phyloP scores from a whole-genome alignment of 2,797 vertebrate genomes.

The Delichon dasypus region DNA sequence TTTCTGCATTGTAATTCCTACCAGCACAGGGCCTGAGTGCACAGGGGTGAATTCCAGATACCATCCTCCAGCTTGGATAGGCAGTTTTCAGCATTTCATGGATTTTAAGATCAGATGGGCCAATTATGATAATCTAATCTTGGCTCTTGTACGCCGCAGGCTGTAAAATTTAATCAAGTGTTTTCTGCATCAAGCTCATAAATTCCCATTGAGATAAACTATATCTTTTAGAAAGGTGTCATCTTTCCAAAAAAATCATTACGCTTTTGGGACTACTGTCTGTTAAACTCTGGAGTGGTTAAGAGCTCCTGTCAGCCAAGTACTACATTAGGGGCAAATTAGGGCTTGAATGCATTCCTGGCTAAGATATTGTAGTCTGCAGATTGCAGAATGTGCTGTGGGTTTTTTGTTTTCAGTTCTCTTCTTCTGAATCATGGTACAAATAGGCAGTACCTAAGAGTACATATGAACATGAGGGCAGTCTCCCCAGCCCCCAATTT shows the following conservation, averaged over 20 bases:
- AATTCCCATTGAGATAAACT: constrained; percentile 12
- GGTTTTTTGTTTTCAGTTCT: background rate
- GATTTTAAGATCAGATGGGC: constrained; percentile 46
- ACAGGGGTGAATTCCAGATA: background rate
- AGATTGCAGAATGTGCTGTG: background rate
- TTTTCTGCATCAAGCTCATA: constrained; percentile 32
- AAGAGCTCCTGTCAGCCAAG: background rate
- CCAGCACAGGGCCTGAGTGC: background rate
- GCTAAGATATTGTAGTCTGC: background rate
- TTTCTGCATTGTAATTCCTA: background rate
- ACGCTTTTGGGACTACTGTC: background rate
- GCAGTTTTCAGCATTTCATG: constrained; percentile 15
- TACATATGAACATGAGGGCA: background rate
- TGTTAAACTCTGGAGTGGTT: background rate
- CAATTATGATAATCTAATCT: constrained; percentile 55
- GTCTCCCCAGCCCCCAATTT: background rate
- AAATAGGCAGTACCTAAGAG: background rate
- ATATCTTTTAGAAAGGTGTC: background rate
- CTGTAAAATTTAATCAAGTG: constrained; percentile 52
- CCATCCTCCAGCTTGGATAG: background rate
- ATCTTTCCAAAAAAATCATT: constrained; percentile 1
- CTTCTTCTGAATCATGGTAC: background rate
- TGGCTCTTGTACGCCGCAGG: constrained; percentile 15
- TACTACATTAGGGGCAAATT: background rate
- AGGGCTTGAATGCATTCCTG: background rate